Evolutionary conservation across 2,888 invertebrate genomes (phyloP).

Genomic region (Myopa tessellatipennis): DNA sequence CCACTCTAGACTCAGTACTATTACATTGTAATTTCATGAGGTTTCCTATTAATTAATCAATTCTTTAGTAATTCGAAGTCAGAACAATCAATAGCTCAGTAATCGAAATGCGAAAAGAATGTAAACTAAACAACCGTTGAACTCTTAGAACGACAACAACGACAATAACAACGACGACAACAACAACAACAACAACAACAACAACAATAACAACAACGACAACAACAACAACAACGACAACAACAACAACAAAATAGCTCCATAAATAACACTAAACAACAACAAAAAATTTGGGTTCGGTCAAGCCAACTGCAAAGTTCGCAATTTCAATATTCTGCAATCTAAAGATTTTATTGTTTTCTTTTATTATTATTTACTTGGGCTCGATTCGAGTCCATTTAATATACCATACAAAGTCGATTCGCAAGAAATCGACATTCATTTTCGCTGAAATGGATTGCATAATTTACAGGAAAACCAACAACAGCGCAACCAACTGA

Average conservation of each 20-base stretch:
- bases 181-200: neutral
- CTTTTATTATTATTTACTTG: constrained; percentile 5
- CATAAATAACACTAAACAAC: neutral
- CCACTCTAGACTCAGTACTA: too few relatives aligned
- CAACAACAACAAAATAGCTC: neutral
- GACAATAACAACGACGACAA: neutral
- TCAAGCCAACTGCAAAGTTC: constrained; percentile 34
- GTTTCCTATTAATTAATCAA: too few relatives aligned
- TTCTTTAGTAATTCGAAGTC: too few relatives aligned
- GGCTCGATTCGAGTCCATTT: neutral
- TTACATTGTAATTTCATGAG: too few relatives aligned
- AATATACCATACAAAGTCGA: neutral
- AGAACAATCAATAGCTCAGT: neutral
- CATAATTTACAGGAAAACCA: constrained; percentile 17
- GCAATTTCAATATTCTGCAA: constrained; percentile 38
- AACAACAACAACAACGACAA: neutral
- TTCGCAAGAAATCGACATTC: constrained; percentile 10
- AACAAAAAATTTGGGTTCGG: constrained; percentile 31
- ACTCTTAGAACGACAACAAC: neutral
- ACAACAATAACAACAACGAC: neutral
- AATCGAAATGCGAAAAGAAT: neutral
- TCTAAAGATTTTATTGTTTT: constrained; percentile 24
- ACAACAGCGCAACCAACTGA: neutral
- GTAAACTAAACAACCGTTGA: neutral
- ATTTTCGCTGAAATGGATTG: constrained; percentile 16